Evolutionary conservation across 2,113 vertebrate genomes (phyloP).

Genomic region (Paradisaea rubra): DNA sequence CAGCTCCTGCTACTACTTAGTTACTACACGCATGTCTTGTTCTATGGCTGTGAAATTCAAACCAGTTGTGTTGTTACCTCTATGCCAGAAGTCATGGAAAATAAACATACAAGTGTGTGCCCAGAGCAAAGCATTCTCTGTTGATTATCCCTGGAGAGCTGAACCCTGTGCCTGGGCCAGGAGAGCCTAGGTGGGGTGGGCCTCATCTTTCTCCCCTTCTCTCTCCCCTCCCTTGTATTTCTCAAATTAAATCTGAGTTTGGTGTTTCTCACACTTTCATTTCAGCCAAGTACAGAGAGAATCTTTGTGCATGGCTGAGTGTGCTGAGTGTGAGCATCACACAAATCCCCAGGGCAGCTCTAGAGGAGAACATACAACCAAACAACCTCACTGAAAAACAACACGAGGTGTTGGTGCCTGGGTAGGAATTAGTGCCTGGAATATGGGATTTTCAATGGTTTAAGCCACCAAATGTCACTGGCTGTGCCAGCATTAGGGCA

Average conservation of each 20-base stretch:
- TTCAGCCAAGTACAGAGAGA: not conserved
- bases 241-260: not conserved
- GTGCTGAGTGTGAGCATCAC: not conserved
- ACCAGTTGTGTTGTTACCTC: not conserved
- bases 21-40: not conserved
- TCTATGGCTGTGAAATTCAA: not conserved
- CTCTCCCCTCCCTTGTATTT: not conserved
- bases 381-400: not conserved
- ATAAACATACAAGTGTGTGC: not conserved
- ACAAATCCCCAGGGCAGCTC: not conserved
- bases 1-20: not conserved
- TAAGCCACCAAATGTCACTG: not conserved
- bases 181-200: not conserved
- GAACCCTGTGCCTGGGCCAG: rapidly evolving
- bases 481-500: not conserved
- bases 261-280: not conserved
- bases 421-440: not conserved
- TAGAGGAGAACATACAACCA: not conserved
- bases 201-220: not conserved
- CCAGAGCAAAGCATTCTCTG: not conserved
- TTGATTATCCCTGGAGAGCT: not conserved
- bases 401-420: rapidly evolving
- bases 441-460: not conserved
- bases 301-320: not conserved
- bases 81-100: not conserved